Conservation (phyloP, 2,797 vertebrate genomes). For the Paguma larvata region DNA sequence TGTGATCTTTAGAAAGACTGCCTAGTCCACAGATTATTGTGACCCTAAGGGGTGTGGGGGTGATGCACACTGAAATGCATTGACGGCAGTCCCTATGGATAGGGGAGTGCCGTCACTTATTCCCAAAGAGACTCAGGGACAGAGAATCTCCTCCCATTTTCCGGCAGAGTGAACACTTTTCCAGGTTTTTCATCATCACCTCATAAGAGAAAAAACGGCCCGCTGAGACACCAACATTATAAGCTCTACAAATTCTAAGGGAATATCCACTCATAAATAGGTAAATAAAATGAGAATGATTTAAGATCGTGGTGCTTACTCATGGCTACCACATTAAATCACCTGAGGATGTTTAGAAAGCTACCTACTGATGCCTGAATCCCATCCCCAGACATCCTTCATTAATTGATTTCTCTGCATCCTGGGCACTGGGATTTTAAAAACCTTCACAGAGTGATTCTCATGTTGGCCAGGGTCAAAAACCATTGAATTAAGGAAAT, state of each 20-base stretch:
- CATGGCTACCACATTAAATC: not conserved
- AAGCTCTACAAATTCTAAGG: not conserved
- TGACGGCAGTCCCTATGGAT: not conserved
- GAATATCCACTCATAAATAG: not conserved
- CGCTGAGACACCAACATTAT: not conserved
- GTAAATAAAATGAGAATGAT: constrained; percentile 23
- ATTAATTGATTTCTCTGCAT: constrained; percentile 57
- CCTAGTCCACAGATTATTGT: not conserved
- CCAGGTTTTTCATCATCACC: not conserved
- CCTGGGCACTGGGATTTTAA: not conserved
- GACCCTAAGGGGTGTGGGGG: not conserved
- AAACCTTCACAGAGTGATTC: constrained; percentile 21
- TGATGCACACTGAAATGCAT: not conserved
- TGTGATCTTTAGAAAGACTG: not conserved
- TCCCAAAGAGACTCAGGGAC: not conserved
- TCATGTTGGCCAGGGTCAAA: constrained; percentile 27
- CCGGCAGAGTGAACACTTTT: not conserved
- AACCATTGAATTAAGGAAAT: constrained; percentile 60
- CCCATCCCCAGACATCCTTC: constrained; percentile 10
- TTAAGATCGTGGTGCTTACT: not conserved
- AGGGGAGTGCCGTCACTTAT: not conserved
- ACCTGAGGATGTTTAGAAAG: constrained; percentile 47
- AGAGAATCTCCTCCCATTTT: not conserved
- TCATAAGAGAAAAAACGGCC: not conserved
- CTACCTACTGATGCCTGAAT: not conserved